phyloP scores from a whole-genome alignment of 2,797 vertebrate genomes.

The Propithecus perrieri region DNA sequence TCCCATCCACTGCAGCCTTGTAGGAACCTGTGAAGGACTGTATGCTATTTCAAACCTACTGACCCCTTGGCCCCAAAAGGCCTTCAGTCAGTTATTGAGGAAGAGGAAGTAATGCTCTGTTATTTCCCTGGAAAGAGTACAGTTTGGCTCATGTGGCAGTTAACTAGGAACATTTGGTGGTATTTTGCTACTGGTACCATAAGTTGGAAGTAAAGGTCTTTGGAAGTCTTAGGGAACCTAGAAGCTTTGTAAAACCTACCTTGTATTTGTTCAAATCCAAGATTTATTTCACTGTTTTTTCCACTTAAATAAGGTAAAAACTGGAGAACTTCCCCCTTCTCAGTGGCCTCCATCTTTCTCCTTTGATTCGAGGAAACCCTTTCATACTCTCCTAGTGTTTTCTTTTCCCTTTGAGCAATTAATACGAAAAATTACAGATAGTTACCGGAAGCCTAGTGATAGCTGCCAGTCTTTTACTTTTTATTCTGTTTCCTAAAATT shows the following conservation, averaged over 20 bases:
- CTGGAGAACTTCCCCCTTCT: accelerated
- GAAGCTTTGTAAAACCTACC: not conserved
- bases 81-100: not conserved
- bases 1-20: no score
- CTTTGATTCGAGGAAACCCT: not conserved
- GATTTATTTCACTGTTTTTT: not conserved
- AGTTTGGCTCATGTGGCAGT: not conserved
- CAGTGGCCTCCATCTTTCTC: no score
- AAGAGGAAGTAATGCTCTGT: not conserved
- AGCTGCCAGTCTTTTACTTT: not conserved
- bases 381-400: not conserved
- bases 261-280: not conserved
- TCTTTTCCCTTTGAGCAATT: not conserved
- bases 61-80: not conserved
- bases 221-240: not conserved
- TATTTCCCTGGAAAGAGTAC: not conserved
- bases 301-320: not conserved
- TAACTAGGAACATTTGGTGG: not conserved
- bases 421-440: not conserved
- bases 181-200: not conserved
- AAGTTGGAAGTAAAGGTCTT: not conserved
- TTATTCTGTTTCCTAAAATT: not conserved
- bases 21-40: not conserved
- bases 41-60: accelerated
- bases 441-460: not conserved